Conservation (phyloP, 2,113 vertebrate genomes). For the Myotis lucifugus region DNA sequence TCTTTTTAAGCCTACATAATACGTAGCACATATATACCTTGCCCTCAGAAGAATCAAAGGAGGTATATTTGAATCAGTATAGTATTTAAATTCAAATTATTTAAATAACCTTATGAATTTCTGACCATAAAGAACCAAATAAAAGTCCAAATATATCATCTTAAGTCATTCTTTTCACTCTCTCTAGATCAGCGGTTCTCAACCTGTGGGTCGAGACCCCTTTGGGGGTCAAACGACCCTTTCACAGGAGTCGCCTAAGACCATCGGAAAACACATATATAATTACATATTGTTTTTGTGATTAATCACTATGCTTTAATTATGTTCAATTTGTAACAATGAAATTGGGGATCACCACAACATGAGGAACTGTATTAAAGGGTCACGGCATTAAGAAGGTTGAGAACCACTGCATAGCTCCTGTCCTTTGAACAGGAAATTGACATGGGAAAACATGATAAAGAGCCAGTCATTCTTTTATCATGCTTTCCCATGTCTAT, state of each 20-base stretch:
- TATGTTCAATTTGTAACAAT: no score
- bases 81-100: constrained; percentile 1
- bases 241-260: no score
- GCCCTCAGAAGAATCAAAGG: not conserved
- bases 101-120: not conserved
- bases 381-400: no score
- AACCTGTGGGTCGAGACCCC: no score
- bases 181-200: not conserved
- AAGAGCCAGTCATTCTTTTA: not conserved
- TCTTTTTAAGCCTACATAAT: not conserved
- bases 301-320: no score
- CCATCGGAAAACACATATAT: no score
- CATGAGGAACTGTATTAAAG: no score
- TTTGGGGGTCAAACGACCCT: no score
- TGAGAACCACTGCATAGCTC: not conserved
- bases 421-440: constrained; percentile 42
- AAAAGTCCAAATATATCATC: constrained; percentile 1
- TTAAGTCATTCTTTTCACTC: constrained; percentile 43
- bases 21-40: not conserved
- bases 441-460: not conserved
- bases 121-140: not conserved
- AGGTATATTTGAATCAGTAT: not conserved
- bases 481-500: not conserved
- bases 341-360: no score
- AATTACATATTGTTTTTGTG: no score